These are phyloP conservation scores for Apocheima hispidaria DNA, from an alignment of 2,888 invertebrate species.

Conservation along the genomic window DNA sequence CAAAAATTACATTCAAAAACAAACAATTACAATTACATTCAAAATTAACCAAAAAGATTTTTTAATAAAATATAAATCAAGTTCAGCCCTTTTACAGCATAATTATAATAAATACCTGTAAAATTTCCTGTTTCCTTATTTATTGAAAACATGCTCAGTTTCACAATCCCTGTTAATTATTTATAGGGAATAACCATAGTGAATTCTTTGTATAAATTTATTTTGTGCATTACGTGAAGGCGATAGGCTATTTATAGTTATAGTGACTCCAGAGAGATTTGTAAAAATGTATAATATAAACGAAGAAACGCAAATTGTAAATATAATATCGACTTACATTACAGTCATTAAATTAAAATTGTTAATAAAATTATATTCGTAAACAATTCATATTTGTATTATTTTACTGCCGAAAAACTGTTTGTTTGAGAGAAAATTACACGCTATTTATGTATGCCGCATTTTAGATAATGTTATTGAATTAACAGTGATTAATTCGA, in stretches of 20 bases:
- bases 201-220: constrained; percentile 51
- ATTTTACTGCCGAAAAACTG: constrained; percentile 41
- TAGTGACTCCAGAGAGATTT: constrained; percentile 66
- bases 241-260: constrained; percentile 39
- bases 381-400: constrained; percentile 77
- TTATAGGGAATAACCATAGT: constrained; percentile 25
- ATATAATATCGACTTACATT: constrained; percentile 84
- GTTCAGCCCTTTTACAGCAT: constrained; percentile 33
- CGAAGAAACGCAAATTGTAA: constrained; percentile 76
- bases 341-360: constrained; percentile 86
- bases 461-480: too few species aligned
- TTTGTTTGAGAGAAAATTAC: too few species aligned
- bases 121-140: constrained; percentile 14
- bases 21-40: too few species aligned
- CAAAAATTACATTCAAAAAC: too few species aligned
- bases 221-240: constrained; percentile 50
- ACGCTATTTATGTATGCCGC: too few species aligned
- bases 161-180: constrained; percentile 3
- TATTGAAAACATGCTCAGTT: constrained; percentile 29
- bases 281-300: constrained; percentile 83
- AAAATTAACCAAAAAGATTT: too few species aligned
- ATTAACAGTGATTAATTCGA: too few species aligned
- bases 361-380: constrained; percentile 87
- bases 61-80: too few species aligned
- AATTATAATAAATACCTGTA: not conserved